Evolutionary conservation across 2,113 vertebrate genomes (phyloP), one percentile per base, ranked within the genome.

Genomic region (Syrmaticus mikado): DNA sequence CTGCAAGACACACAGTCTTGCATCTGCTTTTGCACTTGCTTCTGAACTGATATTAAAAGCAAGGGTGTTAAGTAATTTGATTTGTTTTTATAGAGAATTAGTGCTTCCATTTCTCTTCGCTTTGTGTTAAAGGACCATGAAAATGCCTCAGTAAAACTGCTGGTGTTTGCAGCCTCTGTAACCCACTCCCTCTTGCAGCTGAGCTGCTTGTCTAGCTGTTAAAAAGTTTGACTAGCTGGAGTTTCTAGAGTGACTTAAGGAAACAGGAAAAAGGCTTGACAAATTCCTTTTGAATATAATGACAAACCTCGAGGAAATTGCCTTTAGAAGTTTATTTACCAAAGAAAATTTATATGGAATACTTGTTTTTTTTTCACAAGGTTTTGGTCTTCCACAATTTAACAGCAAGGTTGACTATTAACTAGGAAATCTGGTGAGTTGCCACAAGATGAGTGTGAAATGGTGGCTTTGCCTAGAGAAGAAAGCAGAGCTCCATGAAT

Each of bases 241-340:
- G 36, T 93, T 97, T 93, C 90, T 93, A 96, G 97, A 96, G 94
- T 97, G 93, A 96, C 84, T 94, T 68, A 81, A 1, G 11, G 91
- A 92, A 85, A 77, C 36, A 85, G 71, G 60, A 92, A 77, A 88
- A 86, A 79, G 32, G 6, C 34, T 77, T 95, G 82, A 93, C 82
- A 81, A 96, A 66, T 89, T 24, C 92, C 70, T 94, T 66, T 75
- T 52, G 77, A 94, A 91, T 83, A 90, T 82, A 95, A 70, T 11
- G 43, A 67, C 40, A 92, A 97, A 90, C 73, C 60, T 91, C 70
- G 87, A 77, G 91, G 18, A 91, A 85, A 87, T 45, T 85, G 40
- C 34, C 53, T 90, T 34, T 34, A 65, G 79, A 85, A 64, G 45
- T 8, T 85, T 82, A 87, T 92, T 94, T 92, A 72, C 28, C 41